Percentiles rank a stretch among this genome's conserved stretches.
These are phyloP conservation scores for Caenorhabditis drosophilae DNA, from an alignment of 2,888 invertebrate species.

Conservation along the genomic window DNA sequence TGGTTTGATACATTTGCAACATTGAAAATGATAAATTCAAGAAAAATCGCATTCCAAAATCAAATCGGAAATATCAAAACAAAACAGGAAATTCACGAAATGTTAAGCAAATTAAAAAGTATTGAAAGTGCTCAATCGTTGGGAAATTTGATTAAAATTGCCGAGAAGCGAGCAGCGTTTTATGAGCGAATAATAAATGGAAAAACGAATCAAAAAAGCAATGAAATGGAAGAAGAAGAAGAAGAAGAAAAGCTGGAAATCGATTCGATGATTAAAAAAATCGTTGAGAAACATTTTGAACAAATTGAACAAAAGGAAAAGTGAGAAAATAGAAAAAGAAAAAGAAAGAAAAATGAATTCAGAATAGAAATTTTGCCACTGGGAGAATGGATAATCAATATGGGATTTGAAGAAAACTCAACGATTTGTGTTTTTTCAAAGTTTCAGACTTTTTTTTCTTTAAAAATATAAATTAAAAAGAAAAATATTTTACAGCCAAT, in stretches of 20 bases:
- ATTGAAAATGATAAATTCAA: conserved; percentile 17
- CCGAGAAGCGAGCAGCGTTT: conserved; percentile 15
- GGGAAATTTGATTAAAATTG: conserved; percentile 7
- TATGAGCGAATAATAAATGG: conserved; percentile 18
- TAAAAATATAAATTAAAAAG: not conserved
- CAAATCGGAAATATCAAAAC: conserved; percentile 8
- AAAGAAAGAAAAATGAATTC: too few species aligned
- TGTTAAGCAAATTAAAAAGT: conserved; percentile 13
- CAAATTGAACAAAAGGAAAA: conserved; percentile 5
- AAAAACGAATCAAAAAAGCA: not conserved
- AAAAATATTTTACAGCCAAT: conserved; percentile 12
- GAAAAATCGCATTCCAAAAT: conserved; percentile 17
- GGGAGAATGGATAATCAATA: conserved; percentile 24
- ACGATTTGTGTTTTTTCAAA: conserved; percentile 15
- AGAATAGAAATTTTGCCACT: conserved; percentile 7
- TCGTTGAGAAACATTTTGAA: conserved; percentile 22
- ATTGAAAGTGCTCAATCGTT: conserved; percentile 9
- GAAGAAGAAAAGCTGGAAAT: conserved; percentile 12
- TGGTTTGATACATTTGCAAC: conserved; percentile 7
- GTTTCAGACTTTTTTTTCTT: conserved; percentile 7
- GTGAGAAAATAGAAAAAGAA: too few species aligned
- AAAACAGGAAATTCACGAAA: conserved; percentile 14
- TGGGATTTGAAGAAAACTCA: conserved; percentile 14
- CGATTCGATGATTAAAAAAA: conserved; percentile 17
- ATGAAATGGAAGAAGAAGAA: conserved; percentile 2